A percentile compares a stretch with the other conserved stretches of the same genome.
These are phyloP conservation scores for Connochaetes taurinus DNA, from an alignment of 2,113 vertebrate species.

Conservation along the genomic window DNA sequence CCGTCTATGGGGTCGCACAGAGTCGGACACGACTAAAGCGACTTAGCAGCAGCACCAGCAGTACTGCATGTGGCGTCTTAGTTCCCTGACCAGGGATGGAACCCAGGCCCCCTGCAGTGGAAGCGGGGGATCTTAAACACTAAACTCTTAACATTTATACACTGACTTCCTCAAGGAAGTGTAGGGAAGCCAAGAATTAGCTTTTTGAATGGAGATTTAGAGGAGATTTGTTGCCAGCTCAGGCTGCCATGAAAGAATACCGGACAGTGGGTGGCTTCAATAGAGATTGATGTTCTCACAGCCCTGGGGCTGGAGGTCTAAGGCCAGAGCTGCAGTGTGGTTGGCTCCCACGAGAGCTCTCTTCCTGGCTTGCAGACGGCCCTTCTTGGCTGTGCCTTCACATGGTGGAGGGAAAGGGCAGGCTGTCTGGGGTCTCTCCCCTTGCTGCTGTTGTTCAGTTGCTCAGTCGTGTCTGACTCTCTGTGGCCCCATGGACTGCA, in stretches of 20 bases:
- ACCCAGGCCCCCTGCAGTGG: not conserved
- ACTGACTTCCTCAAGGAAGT: not conserved
- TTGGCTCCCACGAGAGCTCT: not conserved
- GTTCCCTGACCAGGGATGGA: not conserved
- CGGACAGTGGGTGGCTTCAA: rapidly evolving
- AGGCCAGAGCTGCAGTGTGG: rapidly evolving
- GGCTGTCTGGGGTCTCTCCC: not conserved
- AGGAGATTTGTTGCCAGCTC: not conserved
- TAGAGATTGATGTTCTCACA: not conserved
- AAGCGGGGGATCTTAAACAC: rapidly evolving
- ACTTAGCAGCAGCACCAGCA: no score
- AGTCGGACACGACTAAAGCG: no score
- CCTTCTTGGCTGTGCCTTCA: not conserved
- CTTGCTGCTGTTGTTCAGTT: not conserved
- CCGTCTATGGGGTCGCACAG: no score
- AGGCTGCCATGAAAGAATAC: not conserved
- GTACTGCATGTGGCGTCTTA: not conserved
- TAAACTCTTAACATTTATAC: not conserved
- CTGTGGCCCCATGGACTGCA: not conserved
- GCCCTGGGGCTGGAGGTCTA: not conserved
- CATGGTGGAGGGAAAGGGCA: not conserved
- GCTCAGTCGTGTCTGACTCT: not conserved
- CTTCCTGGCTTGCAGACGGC: not conserved
- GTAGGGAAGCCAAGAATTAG: not conserved
- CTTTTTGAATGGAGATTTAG: not conserved